Base-by-base conservation (phyloP, 92 coral and sea anemone genomes). In the Isaurus tuberculatus region DNA sequence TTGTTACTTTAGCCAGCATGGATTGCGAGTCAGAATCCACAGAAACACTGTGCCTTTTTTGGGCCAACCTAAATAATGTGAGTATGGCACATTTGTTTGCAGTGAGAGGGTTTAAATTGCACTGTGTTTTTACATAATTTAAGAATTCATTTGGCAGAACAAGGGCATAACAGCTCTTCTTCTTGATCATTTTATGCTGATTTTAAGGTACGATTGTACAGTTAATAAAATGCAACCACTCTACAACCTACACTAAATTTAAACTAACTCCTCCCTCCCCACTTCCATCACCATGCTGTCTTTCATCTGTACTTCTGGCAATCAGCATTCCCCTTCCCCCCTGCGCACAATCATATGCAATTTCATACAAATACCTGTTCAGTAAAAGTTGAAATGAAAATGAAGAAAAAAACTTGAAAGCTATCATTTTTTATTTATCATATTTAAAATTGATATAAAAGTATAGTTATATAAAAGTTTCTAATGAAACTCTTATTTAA, bases 31-130 rank as follows among this genome's bases (percentile, higher is more conserved):
- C 89, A 77, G 93, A 87, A 79, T 55, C 79, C 83, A 88, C 85
- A 30, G 91, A 88, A 71, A 85, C 91, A 51, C 88, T 91, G 44
- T 88, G 91, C 70, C 84, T 84, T 80, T 84, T 88, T 75, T 91
- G 89, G 90, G 88, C 44, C 46, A 65, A 88, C 43, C 88, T 88
- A 36, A 88, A 88, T 64, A 42, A 61, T 71, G 90, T 86, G 73
- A 77, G 90, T 87, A 65, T 29, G 70, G 70, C 70, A 65, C 70
- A 65, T 65, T 65, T 65, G 70, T 65, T 65, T 65, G 70, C 70
- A 65, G 36, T 65, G 70, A 65, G 70, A 65, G 70, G 70, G 70
- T 65, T 65, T 65, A 65, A 65, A 65, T 65, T 65, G 70, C 43
- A 65, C 70, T 60, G 66, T 60, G 66, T 60, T 60, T 60, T 60